phyloP scores from a whole-genome alignment of 2,113 vertebrate genomes.

The western clawed frog (Xenopus tropicalis) region UCB_Xtro_10.0 CM004443.2:153727501-153728000 shows the following conservation, averaged over 20 bases:
- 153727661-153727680: slow-evolving; percentile 82
- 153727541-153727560: neutral
- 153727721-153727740: no score
- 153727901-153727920: neutral
- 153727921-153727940: neutral
- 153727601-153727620: slow-evolving; percentile 99
- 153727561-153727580: slow-evolving; percentile 39
- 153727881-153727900: no score
- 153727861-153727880: no score
- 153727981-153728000: no score
- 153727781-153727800: neutral
- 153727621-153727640: slow-evolving; percentile 93
- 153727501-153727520: slow-evolving; percentile 42
- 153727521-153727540: neutral
- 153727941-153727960: no score
- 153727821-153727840: no score
- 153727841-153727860: no score
- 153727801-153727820: no score
- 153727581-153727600: slow-evolving; percentile 83
- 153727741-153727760: no score
- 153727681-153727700: slow-evolving; percentile 76
- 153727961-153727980: no score
- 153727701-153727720: slow-evolving; percentile 61
- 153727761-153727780: no score
- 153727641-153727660: slow-evolving; percentile 97